Evolutionary conservation across 2,797 vertebrate species (phyloP).

Genomic region (Pantherophis alleghaniensis): DNA sequence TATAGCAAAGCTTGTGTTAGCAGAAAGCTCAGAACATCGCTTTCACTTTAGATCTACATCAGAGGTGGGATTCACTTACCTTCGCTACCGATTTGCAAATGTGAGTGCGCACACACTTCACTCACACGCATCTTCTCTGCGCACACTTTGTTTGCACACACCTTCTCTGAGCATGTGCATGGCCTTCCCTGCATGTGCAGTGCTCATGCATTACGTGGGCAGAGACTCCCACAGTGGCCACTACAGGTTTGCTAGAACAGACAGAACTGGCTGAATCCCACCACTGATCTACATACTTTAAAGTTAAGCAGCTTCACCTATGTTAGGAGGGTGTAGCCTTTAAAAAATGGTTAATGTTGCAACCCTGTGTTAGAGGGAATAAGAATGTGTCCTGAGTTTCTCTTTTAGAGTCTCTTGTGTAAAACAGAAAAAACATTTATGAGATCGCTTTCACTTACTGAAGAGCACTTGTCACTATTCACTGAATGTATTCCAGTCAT

Average conservation of each 20-base stretch:
- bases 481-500: neutral
- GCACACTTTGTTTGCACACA: no score
- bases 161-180: no score
- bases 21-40: neutral
- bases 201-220: no score
- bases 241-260: no score
- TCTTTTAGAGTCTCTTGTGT: neutral
- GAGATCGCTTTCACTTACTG: neutral
- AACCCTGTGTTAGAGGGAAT: neutral
- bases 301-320: neutral
- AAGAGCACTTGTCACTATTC: neutral
- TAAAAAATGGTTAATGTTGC: neutral
- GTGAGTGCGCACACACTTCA: no score
- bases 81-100: no score
- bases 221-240: no score
- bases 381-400: neutral
- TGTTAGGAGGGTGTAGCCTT: neutral
- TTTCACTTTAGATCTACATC: neutral
- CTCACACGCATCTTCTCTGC: no score
- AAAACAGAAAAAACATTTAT: neutral
- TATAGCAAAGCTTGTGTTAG: neutral
- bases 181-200: no score
- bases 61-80: no score
- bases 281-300: neutral
- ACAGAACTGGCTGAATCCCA: no score